Conservation (phyloP, 2,888 invertebrate genomes). For the Agrenia bidenticulata region DNA sequence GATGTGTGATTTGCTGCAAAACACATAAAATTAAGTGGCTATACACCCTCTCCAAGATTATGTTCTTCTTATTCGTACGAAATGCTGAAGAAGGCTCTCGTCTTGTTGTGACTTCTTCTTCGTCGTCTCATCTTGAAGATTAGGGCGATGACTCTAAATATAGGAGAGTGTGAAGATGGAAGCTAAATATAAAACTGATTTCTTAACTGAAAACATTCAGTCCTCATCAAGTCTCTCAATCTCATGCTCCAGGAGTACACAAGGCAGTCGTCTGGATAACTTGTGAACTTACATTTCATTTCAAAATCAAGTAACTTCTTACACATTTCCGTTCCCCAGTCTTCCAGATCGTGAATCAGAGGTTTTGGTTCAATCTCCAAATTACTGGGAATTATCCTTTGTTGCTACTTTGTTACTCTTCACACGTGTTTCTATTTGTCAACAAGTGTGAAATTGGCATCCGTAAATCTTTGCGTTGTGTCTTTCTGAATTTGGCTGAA, state of each 20-base stretch:
- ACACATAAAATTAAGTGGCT: constrained; percentile 15
- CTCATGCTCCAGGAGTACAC: not conserved
- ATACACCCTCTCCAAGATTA: constrained; percentile 15
- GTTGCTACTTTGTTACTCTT: not conserved
- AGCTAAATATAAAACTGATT: constrained; percentile 49
- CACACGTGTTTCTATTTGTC: constrained; percentile 9
- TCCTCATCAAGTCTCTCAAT: constrained; percentile 22
- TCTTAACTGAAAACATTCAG: constrained; percentile 40
- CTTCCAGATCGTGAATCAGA: no score
- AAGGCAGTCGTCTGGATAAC: not conserved
- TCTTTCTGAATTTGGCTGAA: no score
- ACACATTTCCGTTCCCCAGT: no score
- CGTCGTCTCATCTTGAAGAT: constrained; percentile 11
- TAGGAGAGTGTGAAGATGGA: constrained; percentile 37
- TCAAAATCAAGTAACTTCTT: not conserved
- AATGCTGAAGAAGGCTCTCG: constrained; percentile 12
- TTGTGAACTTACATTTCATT: not conserved
- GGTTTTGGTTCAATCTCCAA: no score
- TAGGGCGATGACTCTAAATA: constrained; percentile 48
- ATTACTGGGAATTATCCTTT: no score
- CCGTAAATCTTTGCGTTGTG: not conserved
- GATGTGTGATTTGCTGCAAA: constrained; percentile 13
- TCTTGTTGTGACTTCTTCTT: constrained; percentile 22
- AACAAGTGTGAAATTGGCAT: constrained; percentile 2
- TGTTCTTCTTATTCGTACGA: not conserved